A percentile compares a stretch with the other conserved stretches of the same genome.
phyloP scores from a whole-genome alignment of 1,140 invertebrate species.

The Ceratosolen solmsi region DNA sequence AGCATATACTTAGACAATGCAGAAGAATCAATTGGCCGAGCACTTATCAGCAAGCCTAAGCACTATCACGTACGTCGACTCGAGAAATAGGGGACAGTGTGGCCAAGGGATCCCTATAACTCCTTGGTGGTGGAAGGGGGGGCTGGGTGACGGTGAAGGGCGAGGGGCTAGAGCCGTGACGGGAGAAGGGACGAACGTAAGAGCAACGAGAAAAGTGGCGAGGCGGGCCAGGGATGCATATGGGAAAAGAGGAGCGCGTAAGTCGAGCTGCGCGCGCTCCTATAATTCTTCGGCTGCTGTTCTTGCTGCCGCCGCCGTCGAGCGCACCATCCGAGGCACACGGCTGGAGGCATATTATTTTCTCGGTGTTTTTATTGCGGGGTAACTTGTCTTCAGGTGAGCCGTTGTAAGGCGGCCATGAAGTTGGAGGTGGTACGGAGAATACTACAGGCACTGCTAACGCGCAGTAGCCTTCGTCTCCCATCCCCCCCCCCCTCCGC shows the following conservation, averaged over 20 bases:
- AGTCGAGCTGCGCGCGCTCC: neutral
- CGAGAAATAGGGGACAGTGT: too few relatives aligned
- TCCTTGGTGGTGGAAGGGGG: too few relatives aligned
- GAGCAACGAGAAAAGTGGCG: neutral
- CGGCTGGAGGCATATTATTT: conserved; percentile 73
- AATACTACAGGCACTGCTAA: conserved; percentile 71
- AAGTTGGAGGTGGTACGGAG: conserved; percentile 66
- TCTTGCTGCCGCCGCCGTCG: conserved; percentile 35
- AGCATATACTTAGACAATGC: neutral
- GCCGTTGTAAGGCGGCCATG: conserved; percentile 64
- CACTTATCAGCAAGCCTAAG: too few relatives aligned
- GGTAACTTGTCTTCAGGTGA: conserved; percentile 74
- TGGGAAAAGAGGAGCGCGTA: conserved; percentile 21
- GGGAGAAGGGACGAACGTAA: neutral
- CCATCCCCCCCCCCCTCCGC: neutral
- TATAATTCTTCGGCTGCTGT: conserved; percentile 23
- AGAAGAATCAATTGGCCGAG: neutral
- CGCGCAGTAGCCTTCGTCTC: conserved; percentile 66
- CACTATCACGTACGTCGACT: too few relatives aligned
- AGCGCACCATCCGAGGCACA: conserved; percentile 58
- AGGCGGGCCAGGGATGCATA: neutral
- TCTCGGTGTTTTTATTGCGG: conserved; percentile 73
- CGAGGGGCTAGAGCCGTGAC: neutral
- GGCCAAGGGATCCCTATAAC: too few relatives aligned
- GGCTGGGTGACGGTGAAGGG: too few relatives aligned